Evolutionary conservation across 2,888 invertebrate species (phyloP).

Genomic region (Synergus gifuensis): DNA sequence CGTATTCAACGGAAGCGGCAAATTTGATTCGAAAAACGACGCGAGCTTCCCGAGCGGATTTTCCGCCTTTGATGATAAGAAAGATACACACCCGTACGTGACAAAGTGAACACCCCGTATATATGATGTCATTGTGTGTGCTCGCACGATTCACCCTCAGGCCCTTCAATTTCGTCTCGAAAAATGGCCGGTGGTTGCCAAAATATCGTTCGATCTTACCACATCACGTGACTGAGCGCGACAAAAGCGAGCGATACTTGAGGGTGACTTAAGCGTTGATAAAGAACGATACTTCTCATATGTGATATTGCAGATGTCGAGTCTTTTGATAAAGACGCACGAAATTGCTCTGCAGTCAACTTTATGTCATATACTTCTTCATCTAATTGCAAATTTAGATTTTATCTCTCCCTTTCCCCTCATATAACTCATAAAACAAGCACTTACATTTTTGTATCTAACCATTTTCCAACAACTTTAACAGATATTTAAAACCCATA

Average conservation of each 20-base stretch:
- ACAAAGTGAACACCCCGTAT: constrained; percentile 41
- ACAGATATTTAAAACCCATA: background rate
- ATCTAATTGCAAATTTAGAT: constrained; percentile 26
- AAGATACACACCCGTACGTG: constrained; percentile 42
- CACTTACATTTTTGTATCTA: background rate
- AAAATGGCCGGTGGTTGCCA: constrained; percentile 59
- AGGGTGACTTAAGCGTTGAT: constrained; percentile 51
- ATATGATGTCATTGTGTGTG: constrained; percentile 36
- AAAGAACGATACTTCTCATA: constrained; percentile 42
- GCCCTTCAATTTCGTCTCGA: constrained; percentile 62
- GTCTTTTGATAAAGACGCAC: constrained; percentile 34
- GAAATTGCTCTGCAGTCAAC: constrained; percentile 35
- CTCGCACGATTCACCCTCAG: constrained; percentile 54
- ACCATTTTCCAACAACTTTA: background rate
- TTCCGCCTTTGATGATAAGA: constrained; percentile 39
- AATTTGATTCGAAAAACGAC: constrained; percentile 41
- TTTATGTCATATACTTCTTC: constrained; percentile 24
- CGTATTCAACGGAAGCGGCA: constrained; percentile 41
- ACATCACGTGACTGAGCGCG: constrained; percentile 53
- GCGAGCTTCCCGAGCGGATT: constrained; percentile 30
- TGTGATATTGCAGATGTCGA: constrained; percentile 36
- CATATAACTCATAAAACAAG: background rate
- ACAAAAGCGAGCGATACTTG: constrained; percentile 56
- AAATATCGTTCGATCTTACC: constrained; percentile 58
- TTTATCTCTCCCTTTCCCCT: background rate